Evolutionary conservation across 2,888 invertebrate genomes (phyloP).

Genomic region (Cryptocephalus moraei): DNA sequence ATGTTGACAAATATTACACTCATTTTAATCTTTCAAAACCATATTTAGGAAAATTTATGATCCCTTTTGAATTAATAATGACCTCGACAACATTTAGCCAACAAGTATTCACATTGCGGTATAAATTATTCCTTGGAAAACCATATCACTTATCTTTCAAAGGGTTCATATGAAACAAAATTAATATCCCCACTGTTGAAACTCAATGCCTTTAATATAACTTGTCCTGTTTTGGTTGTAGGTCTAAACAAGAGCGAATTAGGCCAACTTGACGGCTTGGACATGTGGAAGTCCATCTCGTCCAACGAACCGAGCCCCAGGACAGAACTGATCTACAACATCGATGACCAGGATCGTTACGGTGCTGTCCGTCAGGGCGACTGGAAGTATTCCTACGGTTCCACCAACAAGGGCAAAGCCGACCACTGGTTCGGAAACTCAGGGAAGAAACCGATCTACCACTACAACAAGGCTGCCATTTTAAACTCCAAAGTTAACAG

Average conservation of each 20-base stretch:
- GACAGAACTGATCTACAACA: slow-evolving; percentile 47
- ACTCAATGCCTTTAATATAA: too few relatives aligned
- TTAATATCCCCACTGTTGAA: too few relatives aligned
- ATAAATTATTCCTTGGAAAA: too few relatives aligned
- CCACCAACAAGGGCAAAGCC: slow-evolving; percentile 30
- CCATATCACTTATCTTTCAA: too few relatives aligned
- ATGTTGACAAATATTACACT: too few relatives aligned
- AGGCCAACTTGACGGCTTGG: slow-evolving; percentile 47
- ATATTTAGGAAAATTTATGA: too few relatives aligned
- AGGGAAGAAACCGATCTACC: slow-evolving; percentile 30
- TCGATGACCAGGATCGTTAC: slow-evolving; percentile 46
- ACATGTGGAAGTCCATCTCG: slow-evolving; percentile 43
- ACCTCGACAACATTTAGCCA: too few relatives aligned
- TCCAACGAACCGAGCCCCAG: slow-evolving; percentile 40
- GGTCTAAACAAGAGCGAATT: slow-evolving; percentile 37
- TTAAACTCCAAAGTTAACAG: slow-evolving; percentile 39
- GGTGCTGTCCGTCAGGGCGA: slow-evolving; percentile 50
- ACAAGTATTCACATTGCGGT: too few relatives aligned
- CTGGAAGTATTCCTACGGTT: slow-evolving; percentile 53
- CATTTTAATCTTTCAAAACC: too few relatives aligned
- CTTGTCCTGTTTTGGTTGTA: slow-evolving; percentile 11
- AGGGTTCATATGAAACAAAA: too few relatives aligned
- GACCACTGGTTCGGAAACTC: slow-evolving; percentile 40
- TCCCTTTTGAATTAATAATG: too few relatives aligned
- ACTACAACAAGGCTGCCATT: slow-evolving; percentile 37